These are phyloP conservation scores for Sinocyclocheilus rhinocerous DNA, from an alignment of 2,113 vertebrate species.

Conservation along the genomic window DNA sequence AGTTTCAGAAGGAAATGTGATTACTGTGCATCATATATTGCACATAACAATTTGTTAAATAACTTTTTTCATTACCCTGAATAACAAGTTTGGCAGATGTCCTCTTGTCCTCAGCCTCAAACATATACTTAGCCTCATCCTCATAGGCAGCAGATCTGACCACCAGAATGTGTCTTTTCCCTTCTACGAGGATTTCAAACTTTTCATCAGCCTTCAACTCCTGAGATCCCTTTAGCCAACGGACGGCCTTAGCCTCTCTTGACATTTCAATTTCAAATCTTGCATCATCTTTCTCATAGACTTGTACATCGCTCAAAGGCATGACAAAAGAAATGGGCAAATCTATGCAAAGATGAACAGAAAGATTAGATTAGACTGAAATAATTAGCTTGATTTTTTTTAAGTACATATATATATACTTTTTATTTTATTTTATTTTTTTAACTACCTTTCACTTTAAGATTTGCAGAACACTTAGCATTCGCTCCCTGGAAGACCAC, in stretches of 20 bases:
- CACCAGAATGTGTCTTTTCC: slow-evolving; percentile 80
- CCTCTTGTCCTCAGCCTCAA: slow-evolving; percentile 96
- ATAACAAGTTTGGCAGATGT: slow-evolving; percentile 88
- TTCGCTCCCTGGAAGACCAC: slow-evolving; percentile 90
- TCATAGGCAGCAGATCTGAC: slow-evolving; percentile 89
- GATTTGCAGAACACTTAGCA: slow-evolving; percentile 89
- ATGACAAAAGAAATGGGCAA: slow-evolving; percentile 93
- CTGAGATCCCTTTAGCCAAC: slow-evolving; percentile 93
- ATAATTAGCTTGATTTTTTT: not conserved
- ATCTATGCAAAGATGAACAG: slow-evolving; percentile 76
- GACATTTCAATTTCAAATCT: slow-evolving; percentile 93
- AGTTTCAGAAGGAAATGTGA: not conserved
- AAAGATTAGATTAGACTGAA: not conserved
- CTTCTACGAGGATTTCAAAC: slow-evolving; percentile 83
- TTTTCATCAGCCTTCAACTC: slow-evolving; percentile 84
- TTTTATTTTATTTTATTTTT: too few species aligned
- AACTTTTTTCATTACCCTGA: slow-evolving; percentile 78
- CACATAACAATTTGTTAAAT: too few species aligned
- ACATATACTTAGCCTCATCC: slow-evolving; percentile 95
- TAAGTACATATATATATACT: not conserved
- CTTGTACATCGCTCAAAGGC: slow-evolving; percentile 86
- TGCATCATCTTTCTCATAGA: slow-evolving; percentile 95
- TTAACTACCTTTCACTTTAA: slow-evolving; percentile 94
- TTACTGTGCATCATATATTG: not conserved
- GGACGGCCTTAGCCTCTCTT: slow-evolving; percentile 87